phyloP scores from a whole-genome alignment of 2,113 vertebrate genomes.

The Solea solea region DNA sequence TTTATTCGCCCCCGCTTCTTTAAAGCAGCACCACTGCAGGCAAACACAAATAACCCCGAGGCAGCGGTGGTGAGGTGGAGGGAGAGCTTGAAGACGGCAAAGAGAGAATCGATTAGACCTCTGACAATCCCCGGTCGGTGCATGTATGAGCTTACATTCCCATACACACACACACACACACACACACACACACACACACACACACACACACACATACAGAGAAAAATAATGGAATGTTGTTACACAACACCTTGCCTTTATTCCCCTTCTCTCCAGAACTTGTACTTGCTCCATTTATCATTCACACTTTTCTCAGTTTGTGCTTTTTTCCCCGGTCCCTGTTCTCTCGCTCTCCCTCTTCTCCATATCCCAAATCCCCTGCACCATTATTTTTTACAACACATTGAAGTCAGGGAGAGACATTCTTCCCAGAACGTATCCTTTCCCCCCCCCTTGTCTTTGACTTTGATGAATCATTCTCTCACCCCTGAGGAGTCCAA shows the following conservation, averaged over 20 bases:
- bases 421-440: conserved; percentile 14
- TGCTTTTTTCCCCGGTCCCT: conserved; percentile 22
- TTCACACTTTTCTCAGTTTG: conserved; percentile 57
- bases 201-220: conserved; percentile 1
- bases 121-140: conserved; percentile 34
- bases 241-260: conserved; percentile 33
- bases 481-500: conserved; percentile 43
- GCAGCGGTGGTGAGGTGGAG: conserved; percentile 29
- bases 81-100: conserved; percentile 46
- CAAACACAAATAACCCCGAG: conserved; percentile 69
- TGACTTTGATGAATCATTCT: conserved; percentile 56
- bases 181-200: conserved; percentile 12
- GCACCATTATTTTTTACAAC: conserved; percentile 43
- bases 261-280: conserved; percentile 30
- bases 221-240: conserved; percentile 26
- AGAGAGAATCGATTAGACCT: conserved; percentile 68
- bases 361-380: conserved; percentile 14
- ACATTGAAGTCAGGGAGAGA: conserved; percentile 7
- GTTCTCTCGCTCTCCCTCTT: not conserved
- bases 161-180: conserved; percentile 13
- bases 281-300: conserved; percentile 38
- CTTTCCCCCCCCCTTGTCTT: conserved; percentile 10
- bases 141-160: not conserved
- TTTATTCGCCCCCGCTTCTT: conserved; percentile 33
- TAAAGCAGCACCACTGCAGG: conserved; percentile 65